Evolutionary conservation across 2,888 invertebrate genomes (phyloP).

Genomic region (Temnothorax ravouxi): DNA sequence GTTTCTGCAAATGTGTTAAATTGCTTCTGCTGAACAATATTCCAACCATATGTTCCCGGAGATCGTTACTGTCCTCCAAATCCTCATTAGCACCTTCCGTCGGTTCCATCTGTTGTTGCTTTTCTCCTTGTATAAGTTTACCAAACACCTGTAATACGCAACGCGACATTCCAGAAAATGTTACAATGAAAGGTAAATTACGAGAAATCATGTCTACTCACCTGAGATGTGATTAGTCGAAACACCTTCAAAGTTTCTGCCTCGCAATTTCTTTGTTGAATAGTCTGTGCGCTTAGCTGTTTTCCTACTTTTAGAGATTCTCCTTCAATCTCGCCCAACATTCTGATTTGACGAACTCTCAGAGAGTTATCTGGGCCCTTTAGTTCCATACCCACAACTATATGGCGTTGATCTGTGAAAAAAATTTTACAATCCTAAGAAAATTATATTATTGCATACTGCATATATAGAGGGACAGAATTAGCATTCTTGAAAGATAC

Average conservation of each 20-base stretch:
- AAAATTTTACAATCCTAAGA: background rate
- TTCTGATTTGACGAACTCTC: conserved; percentile 93
- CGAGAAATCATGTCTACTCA: conserved; percentile 78
- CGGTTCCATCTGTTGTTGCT: conserved; percentile 85
- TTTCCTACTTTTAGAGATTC: conserved; percentile 87
- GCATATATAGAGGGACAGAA: background rate
- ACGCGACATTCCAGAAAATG: background rate
- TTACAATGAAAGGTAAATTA: background rate
- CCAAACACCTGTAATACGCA: conserved; percentile 92
- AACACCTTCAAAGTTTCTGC: conserved; percentile 97
- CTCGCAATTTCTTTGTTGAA: conserved; percentile 96
- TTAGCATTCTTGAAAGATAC: background rate
- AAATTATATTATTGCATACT: background rate
- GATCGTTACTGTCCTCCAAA: conserved; percentile 89
- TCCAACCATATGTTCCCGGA: conserved; percentile 98
- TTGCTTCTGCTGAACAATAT: conserved; percentile 98
- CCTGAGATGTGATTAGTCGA: conserved; percentile 95
- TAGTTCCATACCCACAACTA: conserved; percentile 92
- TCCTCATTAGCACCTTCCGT: conserved; percentile 84
- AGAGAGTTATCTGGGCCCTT: conserved; percentile 97
- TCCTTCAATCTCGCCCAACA: conserved; percentile 90
- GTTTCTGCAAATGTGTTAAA: conserved; percentile 96
- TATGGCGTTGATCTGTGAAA: conserved; percentile 86
- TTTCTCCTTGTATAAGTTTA: conserved; percentile 92
- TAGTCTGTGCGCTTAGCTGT: conserved; percentile 88